Evolutionary conservation across 2,888 invertebrate species (phyloP).

Genomic region (Odiellus spinosus): DNA sequence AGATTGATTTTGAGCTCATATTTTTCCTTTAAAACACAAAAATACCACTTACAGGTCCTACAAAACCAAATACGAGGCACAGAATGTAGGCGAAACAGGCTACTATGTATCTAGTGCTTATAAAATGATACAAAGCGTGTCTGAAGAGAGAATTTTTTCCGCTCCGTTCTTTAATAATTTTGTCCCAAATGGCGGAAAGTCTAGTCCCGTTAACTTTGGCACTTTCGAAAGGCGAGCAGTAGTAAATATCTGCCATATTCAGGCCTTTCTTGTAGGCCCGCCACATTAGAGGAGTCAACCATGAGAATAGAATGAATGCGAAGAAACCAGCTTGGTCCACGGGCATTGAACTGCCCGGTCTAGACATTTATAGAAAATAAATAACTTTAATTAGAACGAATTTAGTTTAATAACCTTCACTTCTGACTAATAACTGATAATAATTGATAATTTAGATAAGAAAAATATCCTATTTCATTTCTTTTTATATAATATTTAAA

Average conservation of each 20-base stretch:
- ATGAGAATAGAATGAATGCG: constrained; percentile 36
- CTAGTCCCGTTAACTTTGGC: constrained; percentile 37
- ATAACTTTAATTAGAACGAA: not conserved
- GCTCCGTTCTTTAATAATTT: constrained; percentile 34
- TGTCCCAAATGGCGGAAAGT: constrained; percentile 39
- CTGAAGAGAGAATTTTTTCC: constrained; percentile 35
- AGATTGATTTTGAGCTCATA: too few relatives aligned
- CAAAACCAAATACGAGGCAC: constrained; percentile 34
- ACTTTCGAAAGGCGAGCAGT: constrained; percentile 34
- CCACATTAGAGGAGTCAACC: constrained; percentile 38
- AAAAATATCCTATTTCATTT: too few relatives aligned
- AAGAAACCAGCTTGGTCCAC: constrained; percentile 36
- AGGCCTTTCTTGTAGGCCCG: constrained; percentile 35
- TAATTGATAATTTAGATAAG: too few relatives aligned
- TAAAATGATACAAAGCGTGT: constrained; percentile 35
- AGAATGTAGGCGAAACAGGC: constrained; percentile 32
- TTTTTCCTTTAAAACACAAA: too few relatives aligned
- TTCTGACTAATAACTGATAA: not conserved
- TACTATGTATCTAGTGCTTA: constrained; percentile 33
- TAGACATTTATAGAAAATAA: constrained; percentile 6
- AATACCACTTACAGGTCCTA: constrained; percentile 35
- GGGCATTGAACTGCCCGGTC: constrained; percentile 25
- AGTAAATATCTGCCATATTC: constrained; percentile 29
- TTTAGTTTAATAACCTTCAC: not conserved
- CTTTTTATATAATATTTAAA: too few relatives aligned